These are phyloP conservation scores for Catagonus wagneri DNA, from an alignment of 2,113 vertebrate genomes.

Conservation along the genomic window DNA sequence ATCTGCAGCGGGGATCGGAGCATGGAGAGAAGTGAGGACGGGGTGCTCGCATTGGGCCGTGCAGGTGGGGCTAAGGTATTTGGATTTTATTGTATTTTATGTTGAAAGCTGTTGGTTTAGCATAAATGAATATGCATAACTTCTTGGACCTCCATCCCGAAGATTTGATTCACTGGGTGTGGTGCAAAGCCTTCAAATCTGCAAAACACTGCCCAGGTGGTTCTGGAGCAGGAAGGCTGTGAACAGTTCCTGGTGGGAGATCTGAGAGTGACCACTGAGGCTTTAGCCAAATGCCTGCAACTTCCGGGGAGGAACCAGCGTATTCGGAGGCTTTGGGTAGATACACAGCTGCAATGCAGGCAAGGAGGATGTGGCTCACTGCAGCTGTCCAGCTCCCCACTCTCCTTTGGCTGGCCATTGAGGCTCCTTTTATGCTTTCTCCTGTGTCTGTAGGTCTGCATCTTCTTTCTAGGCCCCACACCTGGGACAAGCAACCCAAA, in stretches of 20 bases:
- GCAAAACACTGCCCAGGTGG: background rate
- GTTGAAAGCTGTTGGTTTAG: background rate
- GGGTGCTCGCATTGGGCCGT: background rate
- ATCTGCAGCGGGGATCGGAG: too few species aligned
- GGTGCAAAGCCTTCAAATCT: background rate
- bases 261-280: background rate
- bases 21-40: background rate
- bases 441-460: background rate
- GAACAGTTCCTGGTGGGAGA: background rate
- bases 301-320: background rate
- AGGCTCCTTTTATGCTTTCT: background rate
- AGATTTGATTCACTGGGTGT: background rate
- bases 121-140: background rate
- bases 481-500: fast-evolving
- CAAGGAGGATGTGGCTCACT: background rate
- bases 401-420: background rate
- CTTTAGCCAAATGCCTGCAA: background rate
- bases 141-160: background rate
- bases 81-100: background rate
- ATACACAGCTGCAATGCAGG: fast-evolving
- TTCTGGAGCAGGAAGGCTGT: background rate
- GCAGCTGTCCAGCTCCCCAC: background rate
- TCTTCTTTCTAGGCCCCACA: background rate
- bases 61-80: background rate
- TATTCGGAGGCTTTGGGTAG: background rate